Conservation (phyloP, 2,888 invertebrate species). For the Cephalotes varians region DNA sequence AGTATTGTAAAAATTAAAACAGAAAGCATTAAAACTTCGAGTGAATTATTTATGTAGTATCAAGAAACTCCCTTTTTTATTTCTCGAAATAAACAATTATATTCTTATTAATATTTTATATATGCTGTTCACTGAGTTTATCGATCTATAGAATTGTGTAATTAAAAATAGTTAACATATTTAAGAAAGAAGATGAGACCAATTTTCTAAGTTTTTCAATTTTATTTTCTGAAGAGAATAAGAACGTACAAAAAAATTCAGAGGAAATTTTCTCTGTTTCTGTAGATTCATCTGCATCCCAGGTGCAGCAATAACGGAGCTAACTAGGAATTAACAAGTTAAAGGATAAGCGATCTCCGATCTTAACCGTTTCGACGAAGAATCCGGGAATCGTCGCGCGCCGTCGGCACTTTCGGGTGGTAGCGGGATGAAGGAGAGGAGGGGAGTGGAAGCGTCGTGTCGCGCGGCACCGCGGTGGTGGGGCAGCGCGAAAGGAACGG, state of each 20-base stretch:
- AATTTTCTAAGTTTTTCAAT: neutral
- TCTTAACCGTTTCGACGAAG: constrained; percentile 17
- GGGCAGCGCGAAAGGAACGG: constrained; percentile 66
- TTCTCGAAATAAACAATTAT: neutral
- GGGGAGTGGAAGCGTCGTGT: constrained; percentile 11
- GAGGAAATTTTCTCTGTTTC: neutral
- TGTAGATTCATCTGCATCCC: neutral
- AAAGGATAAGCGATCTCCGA: neutral
- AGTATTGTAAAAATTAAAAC: neutral
- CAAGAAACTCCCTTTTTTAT: neutral
- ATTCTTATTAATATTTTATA: neutral
- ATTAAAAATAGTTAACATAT: neutral
- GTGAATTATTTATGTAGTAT: neutral
- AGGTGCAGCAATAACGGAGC: neutral
- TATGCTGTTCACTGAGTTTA: neutral
- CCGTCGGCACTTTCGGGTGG: neutral
- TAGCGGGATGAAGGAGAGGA: neutral
- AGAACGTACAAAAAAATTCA: neutral
- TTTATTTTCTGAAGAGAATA: neutral
- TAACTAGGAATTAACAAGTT: neutral
- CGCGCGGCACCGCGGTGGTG: constrained; percentile 60
- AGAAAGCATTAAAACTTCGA: neutral
- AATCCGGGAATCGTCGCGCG: constrained; percentile 4
- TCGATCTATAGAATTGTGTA: neutral
- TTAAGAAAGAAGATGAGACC: neutral